Evolutionary conservation across 2,797 vertebrate species (phyloP), one percentile per base, ranked within the genome.

Genomic region (Poeciliopsis gracilis): DNA sequence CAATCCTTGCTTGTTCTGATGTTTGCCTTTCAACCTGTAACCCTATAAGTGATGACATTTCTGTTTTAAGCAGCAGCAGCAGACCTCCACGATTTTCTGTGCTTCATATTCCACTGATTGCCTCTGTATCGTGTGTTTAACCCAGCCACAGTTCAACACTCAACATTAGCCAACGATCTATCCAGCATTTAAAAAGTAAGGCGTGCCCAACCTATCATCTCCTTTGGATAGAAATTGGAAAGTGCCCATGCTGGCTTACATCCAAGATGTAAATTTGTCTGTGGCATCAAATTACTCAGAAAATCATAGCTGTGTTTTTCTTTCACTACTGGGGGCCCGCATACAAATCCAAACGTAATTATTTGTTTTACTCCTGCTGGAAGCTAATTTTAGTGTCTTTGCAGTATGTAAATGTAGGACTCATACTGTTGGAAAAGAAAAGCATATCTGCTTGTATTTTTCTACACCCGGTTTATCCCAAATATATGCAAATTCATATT

Each of bases 81-180:
- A 70, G 63, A 33, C 75, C 49, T 75, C 75, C 81, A 77, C 69
- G 59, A 28, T 77, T 86, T 78, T 80, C 53, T 73, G 25, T 75
- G 70, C 83, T 84, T 86, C 61, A 82, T 82, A 84, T 84, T 46
- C 75, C 84, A 87, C 88, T 83, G 88, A 91, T 90, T 80, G 80
- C 67, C 46, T 73, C 70, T 38, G 74, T 77, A 80, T 73, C 0
- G 59, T 76, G 84, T 88, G 87, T 86, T 89, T 82, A 80, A 82
- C 81, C 43, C 78, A 77, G 82, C 76, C 79, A 74, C 73, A 0
- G 70, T 77, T 91, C 76, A 83, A 73, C 85, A 82, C 75, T 15
- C 4, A 86, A 79, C 78, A 88, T 90, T 88, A 90, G 81, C 86
- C 81, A 79, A 78, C 77, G 84, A 90, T 92, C 89, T 92, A 36